phyloP scores from a whole-genome alignment of 2,888 invertebrate genomes.

The Lasioglossum vierecki region DNA sequence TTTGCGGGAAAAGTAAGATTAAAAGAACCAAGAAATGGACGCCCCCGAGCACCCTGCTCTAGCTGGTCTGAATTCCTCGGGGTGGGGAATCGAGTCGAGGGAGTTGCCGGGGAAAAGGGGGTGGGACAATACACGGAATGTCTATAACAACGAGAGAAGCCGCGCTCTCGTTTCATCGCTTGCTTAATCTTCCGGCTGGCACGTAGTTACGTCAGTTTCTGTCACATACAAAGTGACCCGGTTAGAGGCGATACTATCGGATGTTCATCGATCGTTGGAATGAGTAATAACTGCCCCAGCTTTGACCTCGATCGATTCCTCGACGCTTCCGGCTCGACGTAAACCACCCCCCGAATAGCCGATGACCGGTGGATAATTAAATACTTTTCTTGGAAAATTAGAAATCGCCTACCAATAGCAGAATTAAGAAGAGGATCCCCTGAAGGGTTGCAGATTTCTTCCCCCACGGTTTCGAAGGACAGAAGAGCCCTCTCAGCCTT shows the following conservation, averaged over 20 bases:
- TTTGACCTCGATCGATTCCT: conserved; percentile 43
- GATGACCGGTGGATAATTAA: not conserved
- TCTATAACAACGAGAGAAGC: conserved; percentile 68
- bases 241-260: conserved; percentile 57
- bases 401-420: not conserved
- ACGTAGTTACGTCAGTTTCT: conserved; percentile 62
- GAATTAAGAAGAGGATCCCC: not conserved
- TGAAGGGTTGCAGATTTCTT: not conserved
- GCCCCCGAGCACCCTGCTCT: conserved; percentile 71
- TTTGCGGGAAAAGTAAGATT: conserved; percentile 83
- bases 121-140: conserved; percentile 63
- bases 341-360: not conserved
- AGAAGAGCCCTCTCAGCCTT: too few relatives aligned
- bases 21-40: conserved; percentile 83
- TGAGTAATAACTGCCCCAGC: conserved; percentile 40
- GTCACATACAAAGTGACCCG: conserved; percentile 63
- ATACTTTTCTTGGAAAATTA: not conserved
- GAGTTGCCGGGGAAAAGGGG: not conserved
- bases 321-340: not conserved
- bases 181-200: conserved; percentile 69
- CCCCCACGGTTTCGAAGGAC: not conserved
- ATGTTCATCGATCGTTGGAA: conserved; percentile 44
- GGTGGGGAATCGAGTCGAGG: not conserved
- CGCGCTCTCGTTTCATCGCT: conserved; percentile 72
- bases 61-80: conserved; percentile 21